Evolutionary conservation across 1,140 invertebrate species (phyloP).

Genomic region (Meloidogyne floridensis): DNA sequence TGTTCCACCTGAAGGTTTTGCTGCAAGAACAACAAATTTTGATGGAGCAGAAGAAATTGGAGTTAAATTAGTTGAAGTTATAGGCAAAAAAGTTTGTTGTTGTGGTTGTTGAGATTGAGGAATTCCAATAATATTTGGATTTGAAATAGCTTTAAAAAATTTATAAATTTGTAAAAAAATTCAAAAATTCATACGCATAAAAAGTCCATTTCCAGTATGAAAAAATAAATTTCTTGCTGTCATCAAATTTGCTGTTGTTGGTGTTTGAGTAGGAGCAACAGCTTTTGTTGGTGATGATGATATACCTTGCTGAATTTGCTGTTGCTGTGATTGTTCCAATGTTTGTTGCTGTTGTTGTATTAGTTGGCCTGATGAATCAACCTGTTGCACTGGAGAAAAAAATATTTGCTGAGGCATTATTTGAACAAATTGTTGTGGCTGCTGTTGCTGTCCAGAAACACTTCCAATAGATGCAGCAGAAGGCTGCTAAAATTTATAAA

Average conservation of each 20-base stretch:
- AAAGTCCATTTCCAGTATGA: neutral
- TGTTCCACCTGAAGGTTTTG: neutral
- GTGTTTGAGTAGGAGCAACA: neutral
- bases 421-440: neutral
- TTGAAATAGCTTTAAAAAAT: neutral
- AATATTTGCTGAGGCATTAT: neutral
- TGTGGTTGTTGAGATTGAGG: neutral
- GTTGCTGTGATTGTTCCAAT: neutral
- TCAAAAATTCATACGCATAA: neutral
- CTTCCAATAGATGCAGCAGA: neutral
- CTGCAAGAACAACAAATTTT: neutral
- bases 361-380: neutral
- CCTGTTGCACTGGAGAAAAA: neutral
- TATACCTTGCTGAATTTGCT: neutral
- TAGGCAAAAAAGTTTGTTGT: neutral
- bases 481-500: neutral
- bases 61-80: neutral
- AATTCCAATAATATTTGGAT: slow-evolving; percentile 3
- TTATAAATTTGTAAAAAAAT: neutral
- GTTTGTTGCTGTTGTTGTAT: neutral
- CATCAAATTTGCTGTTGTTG: neutral
- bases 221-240: neutral
- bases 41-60: slow-evolving; percentile 1
- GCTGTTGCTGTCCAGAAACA: neutral
- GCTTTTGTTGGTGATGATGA: neutral